phyloP scores from a whole-genome alignment of 2,113 vertebrate species.

The Chlorodrepanis virens region DNA sequence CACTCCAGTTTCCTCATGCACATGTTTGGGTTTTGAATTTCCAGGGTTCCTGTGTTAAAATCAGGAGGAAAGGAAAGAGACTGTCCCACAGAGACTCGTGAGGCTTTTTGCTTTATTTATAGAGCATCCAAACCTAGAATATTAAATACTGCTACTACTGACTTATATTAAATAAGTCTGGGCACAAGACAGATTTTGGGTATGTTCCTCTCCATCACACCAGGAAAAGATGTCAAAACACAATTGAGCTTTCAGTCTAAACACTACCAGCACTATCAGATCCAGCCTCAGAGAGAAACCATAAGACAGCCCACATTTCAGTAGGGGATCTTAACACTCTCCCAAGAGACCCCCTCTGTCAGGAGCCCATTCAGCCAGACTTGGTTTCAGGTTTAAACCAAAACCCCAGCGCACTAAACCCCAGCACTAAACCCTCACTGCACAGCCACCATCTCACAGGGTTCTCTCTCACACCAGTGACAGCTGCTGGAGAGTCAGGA shows the following conservation, averaged over 20 bases:
- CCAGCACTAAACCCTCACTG: not conserved
- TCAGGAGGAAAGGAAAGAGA: not conserved
- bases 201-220: not conserved
- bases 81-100: not conserved
- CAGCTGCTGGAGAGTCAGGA: not conserved
- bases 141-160: not conserved
- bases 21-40: not conserved
- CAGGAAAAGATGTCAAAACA: constrained; percentile 20
- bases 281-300: not conserved
- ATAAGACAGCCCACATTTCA: not conserved
- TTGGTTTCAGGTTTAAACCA: not conserved
- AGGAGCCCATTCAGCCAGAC: not conserved
- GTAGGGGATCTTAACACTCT: not conserved
- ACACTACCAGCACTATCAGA: not conserved
- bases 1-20: not conserved
- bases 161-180: not conserved
- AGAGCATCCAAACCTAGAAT: not conserved
- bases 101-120: not conserved
- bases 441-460: not conserved
- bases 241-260: not conserved
- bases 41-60: not conserved
- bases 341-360: not conserved
- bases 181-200: not conserved
- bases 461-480: fast-evolving
- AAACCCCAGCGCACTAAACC: not conserved